Base-by-base conservation (phyloP, 2,113 vertebrate genomes). In the Centrocercus urophasianus region DNA sequence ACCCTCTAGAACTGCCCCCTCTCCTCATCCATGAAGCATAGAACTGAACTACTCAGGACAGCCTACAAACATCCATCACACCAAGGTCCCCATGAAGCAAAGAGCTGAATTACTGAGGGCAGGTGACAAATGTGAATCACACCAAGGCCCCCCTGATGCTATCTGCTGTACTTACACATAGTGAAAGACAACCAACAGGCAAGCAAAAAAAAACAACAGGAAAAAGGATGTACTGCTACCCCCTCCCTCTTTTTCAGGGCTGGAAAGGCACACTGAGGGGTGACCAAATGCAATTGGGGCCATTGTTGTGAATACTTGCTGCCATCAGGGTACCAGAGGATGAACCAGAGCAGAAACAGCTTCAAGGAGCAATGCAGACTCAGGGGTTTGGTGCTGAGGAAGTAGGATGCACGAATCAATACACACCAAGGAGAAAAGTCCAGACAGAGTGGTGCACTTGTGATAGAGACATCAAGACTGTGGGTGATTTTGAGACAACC, bases 11-110 rank as follows among this genome's bases (percentile, higher is more conserved):
- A 71, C 84, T 13, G 4, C 2, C 22, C 32, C 19, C 8, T 75
- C 38, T 40, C 40, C 69, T 79, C 5, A 1, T 19, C 34, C 32
- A 3, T 20, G 34, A 63, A 89, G 36, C 0, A 0, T 74, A 36
- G 16, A 88, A 38, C 5, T 48, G 64, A 14, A 11, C 34, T 47
- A 19, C 32, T 56, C 28, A 42, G 56, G 40, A 32, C 15, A 83
- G 36, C 14, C 28, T 13, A 60, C 24, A 86, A 34, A 71, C 1
- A 0, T 28, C 36, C 80, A 52, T 19, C 25, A 47, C 47, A 56
- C 34, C 15, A 14, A 74, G 28, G 27, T 18, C 28, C 64, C 60
- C 38, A 5, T 22, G 40, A 63, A 91, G 45, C 0, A 0, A 79
- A 42, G 19, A 88, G 40, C 4, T 43, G 47, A 12, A 11, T 40